Conservation (phyloP, 2,113 vertebrate species). For the Mirza zaza region DNA sequence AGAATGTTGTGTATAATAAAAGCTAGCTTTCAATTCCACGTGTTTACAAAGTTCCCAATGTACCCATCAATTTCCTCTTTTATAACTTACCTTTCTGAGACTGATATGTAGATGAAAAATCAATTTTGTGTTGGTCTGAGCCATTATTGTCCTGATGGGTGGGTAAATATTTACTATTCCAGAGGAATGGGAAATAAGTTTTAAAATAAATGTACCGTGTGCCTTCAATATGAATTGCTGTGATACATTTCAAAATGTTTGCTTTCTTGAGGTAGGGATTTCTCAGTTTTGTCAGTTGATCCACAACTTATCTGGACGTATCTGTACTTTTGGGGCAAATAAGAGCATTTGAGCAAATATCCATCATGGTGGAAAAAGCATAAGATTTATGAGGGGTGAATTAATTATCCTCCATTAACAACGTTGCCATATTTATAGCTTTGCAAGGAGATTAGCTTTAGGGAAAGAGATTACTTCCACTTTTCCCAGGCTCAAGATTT, state of each 20-base stretch:
- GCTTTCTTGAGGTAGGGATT: background rate
- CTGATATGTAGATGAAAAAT: background rate
- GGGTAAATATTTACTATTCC: constrained; percentile 63
- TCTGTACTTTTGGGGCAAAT: background rate
- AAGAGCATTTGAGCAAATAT: background rate
- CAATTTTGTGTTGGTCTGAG: constrained; percentile 32
- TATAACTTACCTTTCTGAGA: background rate
- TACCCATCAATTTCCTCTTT: background rate
- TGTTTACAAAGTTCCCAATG: background rate
- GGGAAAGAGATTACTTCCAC: constrained; percentile 60
- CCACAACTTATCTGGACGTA: background rate
- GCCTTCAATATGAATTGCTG: background rate
- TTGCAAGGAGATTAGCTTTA: constrained; percentile 55
- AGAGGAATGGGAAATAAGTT: background rate
- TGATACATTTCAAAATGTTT: constrained; percentile 44
- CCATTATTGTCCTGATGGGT: constrained; percentile 30
- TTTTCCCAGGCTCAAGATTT: constrained; percentile 71
- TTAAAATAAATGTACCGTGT: constrained; percentile 42
- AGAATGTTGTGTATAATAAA: background rate
- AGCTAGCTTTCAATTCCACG: background rate
- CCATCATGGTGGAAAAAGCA: background rate
- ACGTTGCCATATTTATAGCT: constrained; percentile 59
- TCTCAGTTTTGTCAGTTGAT: background rate
- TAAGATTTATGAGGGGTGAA: background rate
- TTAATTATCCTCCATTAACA: constrained; percentile 52